Evolutionary conservation across 2,888 invertebrate genomes (phyloP).

Genomic region (Diadegma fenestrale): DNA sequence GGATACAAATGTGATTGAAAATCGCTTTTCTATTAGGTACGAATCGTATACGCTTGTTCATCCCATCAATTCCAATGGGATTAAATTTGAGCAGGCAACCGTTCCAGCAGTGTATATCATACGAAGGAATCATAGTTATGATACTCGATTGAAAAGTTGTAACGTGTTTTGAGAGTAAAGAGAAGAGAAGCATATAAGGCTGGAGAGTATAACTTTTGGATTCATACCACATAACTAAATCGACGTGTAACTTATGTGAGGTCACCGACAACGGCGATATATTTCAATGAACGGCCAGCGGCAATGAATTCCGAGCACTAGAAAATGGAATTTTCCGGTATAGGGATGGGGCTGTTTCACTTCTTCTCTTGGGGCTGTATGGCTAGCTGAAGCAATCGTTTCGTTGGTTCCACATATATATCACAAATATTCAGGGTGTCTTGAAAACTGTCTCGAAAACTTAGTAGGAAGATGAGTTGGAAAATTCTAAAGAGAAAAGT

Average conservation of each 20-base stretch:
- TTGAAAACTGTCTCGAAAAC: neutral
- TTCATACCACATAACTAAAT: conserved; percentile 62
- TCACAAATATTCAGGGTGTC: conserved; percentile 10
- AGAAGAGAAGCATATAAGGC: neutral
- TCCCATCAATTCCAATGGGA: conserved; percentile 14
- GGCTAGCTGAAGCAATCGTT: conserved; percentile 50
- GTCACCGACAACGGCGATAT: conserved; percentile 65
- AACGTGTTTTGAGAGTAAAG: conserved; percentile 14
- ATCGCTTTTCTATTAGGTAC: neutral
- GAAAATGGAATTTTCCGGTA: conserved; percentile 70
- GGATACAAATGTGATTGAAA: conserved; percentile 21
- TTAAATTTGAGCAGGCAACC: conserved; percentile 1
- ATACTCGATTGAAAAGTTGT: conserved; percentile 16
- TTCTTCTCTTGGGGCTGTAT: conserved; percentile 31
- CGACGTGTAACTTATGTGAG: conserved; percentile 67
- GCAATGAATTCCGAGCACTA: conserved; percentile 68
- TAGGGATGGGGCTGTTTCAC: conserved; percentile 46
- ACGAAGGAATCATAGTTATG: conserved; percentile 13
- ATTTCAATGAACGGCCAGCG: conserved; percentile 67
- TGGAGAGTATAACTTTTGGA: conserved; percentile 61
- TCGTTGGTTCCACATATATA: conserved; percentile 27
- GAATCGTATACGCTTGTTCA: neutral
- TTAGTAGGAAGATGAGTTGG: neutral
- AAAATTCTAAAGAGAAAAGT: neutral
- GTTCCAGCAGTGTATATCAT: conserved; percentile 11